Evolutionary conservation across 2,888 invertebrate genomes (phyloP), one percentile per base, ranked within the genome.

Genomic region (Drosophila rubida): DNA sequence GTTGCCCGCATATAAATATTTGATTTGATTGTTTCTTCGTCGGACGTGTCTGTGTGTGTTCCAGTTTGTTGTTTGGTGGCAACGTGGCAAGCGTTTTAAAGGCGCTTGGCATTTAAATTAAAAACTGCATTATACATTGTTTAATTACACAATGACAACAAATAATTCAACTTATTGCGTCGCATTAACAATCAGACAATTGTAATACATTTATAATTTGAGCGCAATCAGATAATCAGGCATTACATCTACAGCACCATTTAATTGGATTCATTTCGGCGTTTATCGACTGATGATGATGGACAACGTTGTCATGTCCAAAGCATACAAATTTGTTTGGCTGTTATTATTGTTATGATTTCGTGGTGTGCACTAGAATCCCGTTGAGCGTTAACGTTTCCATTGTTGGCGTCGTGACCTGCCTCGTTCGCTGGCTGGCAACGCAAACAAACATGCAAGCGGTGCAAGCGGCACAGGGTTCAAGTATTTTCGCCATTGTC

Each of bases 1-100:
- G 27, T 54, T 63, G 82, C 87, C 78, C 83, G 83, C 86, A 82
- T 82, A 78, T 83, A 88, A 82, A 82, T 82, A 82, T 82, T 82
- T 82, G 87, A 82, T 82, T 82, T 87, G 80, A 80, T 88, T 81
- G 86, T 85, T 73, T 66, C 62, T 63, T 22, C 22, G 42, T 16
- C 37, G 48, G 48, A 51, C 55, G 62, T 71, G 45, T 44, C 51
- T 39, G 39, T 57, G 19, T 59, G n/a, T 78, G 62, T 60, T 65
- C 23, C 41, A 62, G 78, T 53, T 59, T 45, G 48, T 37, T 48
- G 37, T 11, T 45, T 32, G n/a, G n/a, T n/a, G n/a, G 19, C n/a
- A 16, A n/a, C 27, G 13, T 13, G 14, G 9, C 27, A 27, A 19
- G 35, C 11, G 50, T 54, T 45, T 59, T 3, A 16, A 48, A 51